phyloP scores from a whole-genome alignment of 2,113 vertebrate genomes.

The Cyanoderma ruficeps region DNA sequence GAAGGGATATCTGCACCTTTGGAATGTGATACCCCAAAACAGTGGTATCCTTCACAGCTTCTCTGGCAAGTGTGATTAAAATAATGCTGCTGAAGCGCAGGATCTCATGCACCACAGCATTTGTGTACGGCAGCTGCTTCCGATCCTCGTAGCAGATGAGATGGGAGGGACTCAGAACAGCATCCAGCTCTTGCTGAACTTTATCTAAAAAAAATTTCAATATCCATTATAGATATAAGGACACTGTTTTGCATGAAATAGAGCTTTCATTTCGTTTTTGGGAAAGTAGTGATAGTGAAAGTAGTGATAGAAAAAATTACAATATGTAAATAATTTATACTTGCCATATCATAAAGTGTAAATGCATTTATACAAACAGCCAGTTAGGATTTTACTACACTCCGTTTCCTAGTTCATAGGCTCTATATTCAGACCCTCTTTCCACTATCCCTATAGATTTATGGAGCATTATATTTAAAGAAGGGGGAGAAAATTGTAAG shows the following conservation, averaged over 20 bases:
- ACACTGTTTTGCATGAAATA: not conserved
- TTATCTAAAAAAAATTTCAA: not conserved
- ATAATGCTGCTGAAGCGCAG: slow-evolving; percentile 1
- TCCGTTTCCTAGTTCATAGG: not conserved
- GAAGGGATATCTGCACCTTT: slow-evolving; percentile 37
- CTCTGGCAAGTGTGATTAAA: not conserved
- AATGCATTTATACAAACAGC: not conserved
- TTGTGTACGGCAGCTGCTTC: not conserved
- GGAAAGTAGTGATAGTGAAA: not conserved
- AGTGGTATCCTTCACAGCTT: slow-evolving; percentile 27
- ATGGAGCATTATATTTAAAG: not conserved
- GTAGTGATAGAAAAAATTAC: not conserved
- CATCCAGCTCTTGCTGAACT: not conserved
- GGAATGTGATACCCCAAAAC: slow-evolving; percentile 1
- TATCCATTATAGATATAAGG: not conserved
- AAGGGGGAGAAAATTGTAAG: not conserved
- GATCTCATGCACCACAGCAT: slow-evolving; percentile 53
- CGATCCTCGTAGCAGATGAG: not conserved
- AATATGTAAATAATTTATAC: not conserved
- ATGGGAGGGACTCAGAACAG: not conserved
- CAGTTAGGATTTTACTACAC: not conserved
- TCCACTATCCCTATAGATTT: not conserved
- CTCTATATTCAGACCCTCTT: not conserved
- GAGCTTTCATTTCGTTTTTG: not conserved
- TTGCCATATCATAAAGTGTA: not conserved